Conservation (phyloP, 2,888 invertebrate genomes). For the Neria commutata region DNA sequence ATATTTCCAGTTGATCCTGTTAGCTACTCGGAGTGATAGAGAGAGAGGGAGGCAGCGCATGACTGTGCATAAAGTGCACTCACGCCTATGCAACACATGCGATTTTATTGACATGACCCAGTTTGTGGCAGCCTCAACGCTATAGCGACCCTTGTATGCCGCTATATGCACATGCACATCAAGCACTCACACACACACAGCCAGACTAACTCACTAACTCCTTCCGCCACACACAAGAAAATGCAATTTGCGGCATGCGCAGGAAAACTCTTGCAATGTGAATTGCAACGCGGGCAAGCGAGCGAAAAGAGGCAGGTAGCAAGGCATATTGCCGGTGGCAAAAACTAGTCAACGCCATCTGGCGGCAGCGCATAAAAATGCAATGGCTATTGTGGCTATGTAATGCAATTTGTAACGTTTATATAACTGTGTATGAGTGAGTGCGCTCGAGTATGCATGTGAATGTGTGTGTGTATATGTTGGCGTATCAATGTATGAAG, state of each 20-base stretch:
- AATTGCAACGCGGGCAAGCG: not conserved
- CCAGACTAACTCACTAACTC: not conserved
- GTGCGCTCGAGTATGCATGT: not conserved
- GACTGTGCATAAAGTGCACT: not conserved
- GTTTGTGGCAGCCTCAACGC: constrained; percentile 4
- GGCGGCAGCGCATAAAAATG: not conserved
- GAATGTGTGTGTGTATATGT: not conserved
- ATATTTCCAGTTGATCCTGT: constrained; percentile 9
- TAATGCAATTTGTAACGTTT: not conserved
- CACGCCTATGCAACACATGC: not conserved
- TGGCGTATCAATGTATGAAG: too few relatives aligned
- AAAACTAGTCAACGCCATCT: not conserved
- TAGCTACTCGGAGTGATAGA: too few relatives aligned
- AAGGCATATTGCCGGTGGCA: not conserved
- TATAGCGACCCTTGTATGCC: not conserved
- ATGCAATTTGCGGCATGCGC: not conserved
- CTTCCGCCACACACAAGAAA: not conserved
- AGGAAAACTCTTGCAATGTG: not conserved
- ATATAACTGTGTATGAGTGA: not conserved
- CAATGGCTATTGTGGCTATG: too few relatives aligned
- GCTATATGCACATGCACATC: not conserved
- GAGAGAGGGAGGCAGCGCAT: too few relatives aligned
- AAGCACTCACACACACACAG: not conserved
- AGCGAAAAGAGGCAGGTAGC: not conserved
- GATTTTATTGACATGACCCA: constrained; percentile 25